phyloP scores from a whole-genome alignment of 2,888 invertebrate genomes.

The Peribatodes rhomboidaria region DNA sequence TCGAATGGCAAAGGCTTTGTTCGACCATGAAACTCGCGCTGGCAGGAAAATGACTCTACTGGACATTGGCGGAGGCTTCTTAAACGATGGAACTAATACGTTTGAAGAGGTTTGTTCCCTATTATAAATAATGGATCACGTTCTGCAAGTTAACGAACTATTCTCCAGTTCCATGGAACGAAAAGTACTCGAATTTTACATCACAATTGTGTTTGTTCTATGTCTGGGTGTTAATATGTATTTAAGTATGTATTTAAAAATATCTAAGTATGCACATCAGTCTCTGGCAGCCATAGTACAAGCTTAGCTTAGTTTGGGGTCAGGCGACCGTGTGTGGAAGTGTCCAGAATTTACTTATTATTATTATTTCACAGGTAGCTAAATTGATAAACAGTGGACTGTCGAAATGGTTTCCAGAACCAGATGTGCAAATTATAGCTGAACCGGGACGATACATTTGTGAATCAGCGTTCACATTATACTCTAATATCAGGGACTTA shows the following conservation, averaged over 20 bases:
- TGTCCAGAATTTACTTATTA: no score
- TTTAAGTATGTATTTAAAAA: no score
- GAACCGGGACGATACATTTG: conserved; percentile 61
- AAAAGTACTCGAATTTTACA: no score
- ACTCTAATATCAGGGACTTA: conserved; percentile 55
- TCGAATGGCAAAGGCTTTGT: conserved; percentile 50
- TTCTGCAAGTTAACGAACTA: background rate
- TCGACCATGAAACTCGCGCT: conserved; percentile 55
- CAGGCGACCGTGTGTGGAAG: no score
- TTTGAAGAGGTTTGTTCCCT: conserved; percentile 27
- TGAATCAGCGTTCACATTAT: conserved; percentile 53
- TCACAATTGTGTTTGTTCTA: no score
- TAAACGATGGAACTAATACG: conserved; percentile 43
- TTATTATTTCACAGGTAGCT: conserved; percentile 49
- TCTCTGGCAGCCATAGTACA: no score
- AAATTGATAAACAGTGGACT: conserved; percentile 51
- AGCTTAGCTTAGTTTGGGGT: no score
- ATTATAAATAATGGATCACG: background rate
- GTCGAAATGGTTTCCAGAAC: conserved; percentile 58
- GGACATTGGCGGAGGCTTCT: conserved; percentile 62
- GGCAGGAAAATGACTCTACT: conserved; percentile 59
- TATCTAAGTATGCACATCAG: no score
- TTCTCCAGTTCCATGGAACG: background rate
- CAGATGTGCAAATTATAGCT: conserved; percentile 55
- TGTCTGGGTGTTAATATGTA: no score